A percentile compares a stretch with the other conserved stretches of the same genome.
These are phyloP conservation scores for Euphonia xanthogaster DNA, from an alignment of 2,797 vertebrate genomes.

Conservation along the genomic window DNA sequence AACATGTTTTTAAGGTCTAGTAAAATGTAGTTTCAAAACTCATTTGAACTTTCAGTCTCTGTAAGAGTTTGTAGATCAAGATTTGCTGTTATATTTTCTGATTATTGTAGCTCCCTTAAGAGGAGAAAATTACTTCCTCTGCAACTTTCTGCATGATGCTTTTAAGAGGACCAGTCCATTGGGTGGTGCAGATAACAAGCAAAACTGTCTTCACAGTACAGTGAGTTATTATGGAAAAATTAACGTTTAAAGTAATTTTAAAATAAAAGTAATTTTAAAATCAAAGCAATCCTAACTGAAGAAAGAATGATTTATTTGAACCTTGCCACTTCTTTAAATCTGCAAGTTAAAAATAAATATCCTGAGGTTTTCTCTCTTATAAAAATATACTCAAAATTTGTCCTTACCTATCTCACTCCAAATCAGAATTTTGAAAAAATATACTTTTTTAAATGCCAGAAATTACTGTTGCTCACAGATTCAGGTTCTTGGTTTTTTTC, in stretches of 20 bases:
- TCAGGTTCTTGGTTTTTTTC: neutral
- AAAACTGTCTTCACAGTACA: neutral
- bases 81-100: neutral
- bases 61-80: neutral
- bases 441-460: neutral
- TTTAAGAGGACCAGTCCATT: neutral
- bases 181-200: neutral
- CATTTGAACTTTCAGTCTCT: neutral
- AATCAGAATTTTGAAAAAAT: neutral
- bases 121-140: neutral
- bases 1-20: neutral
- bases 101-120: neutral
- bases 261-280: neutral
- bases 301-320: neutral
- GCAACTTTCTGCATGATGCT: neutral
- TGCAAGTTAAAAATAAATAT: neutral
- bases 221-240: neutral
- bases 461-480: neutral
- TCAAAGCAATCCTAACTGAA: neutral
- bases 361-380: neutral
- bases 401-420: neutral
- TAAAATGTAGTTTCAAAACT: neutral
- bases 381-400: neutral
- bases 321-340: neutral
- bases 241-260: neutral